Evolutionary conservation across 2,888 invertebrate genomes (phyloP), one percentile per base, ranked within the genome.

Genomic region (Andrena flavipes): DNA sequence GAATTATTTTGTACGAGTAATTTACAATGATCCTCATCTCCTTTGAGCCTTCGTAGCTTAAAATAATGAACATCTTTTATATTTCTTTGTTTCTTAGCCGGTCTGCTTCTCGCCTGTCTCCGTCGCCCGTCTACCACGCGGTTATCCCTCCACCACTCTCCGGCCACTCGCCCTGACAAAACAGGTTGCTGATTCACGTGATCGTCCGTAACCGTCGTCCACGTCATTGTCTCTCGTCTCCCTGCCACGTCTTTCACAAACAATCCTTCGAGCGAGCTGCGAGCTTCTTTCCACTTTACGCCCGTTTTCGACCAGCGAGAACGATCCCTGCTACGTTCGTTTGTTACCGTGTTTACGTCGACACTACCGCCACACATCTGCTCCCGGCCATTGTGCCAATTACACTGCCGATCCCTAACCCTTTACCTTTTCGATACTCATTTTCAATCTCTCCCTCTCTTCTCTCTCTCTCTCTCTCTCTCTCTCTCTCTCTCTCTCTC

Each of bases 11-110:
- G 89, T 91, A 90, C 86, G 87, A 88, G 78, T 87, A 91, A 89
- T 89, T 89, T 87, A 87, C 89, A 88, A 86, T 86, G 87, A 89
- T 80, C 82, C 78, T 82, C 88, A 77, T 81, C 81, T 77, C 75
- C 85, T 90, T 56, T 91, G 91, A 91, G 91, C 91, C 87, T 87
- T 86, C 87, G 88, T 86, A 88, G 90, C 88, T 89, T 90, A 89
- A 87, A 91, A 81, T 91, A 89, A 89, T 90, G 89, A 91, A 91
- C 90, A 86, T 89, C 85, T 87, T 69, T 69, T 71, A 70, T 56
- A 48, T 56, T 60, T 74, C 67, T 30, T 79, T 62, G 59, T 70
- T 51, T 42, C 56, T 13, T 69, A 62, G 20, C 62, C 51, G 51
- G 51, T 51, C 49, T 67, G 6, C 33, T 35, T 73, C 20, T 59